Percentiles rank a stretch among this genome's conserved stretches.
These are phyloP conservation scores for Nanorana parkeri DNA, from an alignment of 2,113 vertebrate species.

Conservation along the genomic window DNA sequence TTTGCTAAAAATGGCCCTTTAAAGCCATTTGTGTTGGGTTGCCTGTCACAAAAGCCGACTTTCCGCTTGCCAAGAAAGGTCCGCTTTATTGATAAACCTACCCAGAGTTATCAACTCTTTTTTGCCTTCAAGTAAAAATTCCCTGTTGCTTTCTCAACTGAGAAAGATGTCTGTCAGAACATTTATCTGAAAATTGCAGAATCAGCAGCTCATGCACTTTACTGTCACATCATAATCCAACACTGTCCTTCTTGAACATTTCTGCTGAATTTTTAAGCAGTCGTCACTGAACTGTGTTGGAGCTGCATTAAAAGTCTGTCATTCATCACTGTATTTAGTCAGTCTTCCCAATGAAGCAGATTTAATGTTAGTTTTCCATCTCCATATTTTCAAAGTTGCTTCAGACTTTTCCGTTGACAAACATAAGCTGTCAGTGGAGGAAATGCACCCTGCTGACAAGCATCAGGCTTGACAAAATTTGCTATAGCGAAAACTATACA, in stretches of 20 bases:
- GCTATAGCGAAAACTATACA: neutral
- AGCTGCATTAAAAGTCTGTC: neutral
- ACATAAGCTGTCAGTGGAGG: too few relatives aligned
- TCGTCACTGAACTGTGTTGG: neutral
- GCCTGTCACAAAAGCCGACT: too few relatives aligned
- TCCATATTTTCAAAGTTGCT: neutral
- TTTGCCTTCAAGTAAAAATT: neutral
- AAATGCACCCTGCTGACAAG: neutral
- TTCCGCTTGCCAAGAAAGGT: too few relatives aligned
- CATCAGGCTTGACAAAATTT: neutral
- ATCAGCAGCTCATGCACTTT: neutral
- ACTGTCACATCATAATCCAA: conserved; percentile 6
- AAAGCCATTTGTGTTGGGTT: too few relatives aligned
- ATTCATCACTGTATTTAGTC: neutral
- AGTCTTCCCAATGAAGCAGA: neutral
- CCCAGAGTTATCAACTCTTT: too few relatives aligned
- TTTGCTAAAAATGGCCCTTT: too few relatives aligned
- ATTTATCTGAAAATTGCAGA: neutral
- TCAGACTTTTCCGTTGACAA: neutral
- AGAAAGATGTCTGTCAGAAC: neutral
- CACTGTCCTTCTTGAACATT: neutral
- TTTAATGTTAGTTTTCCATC: neutral
- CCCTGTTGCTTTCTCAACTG: neutral
- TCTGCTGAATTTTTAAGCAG: conserved; percentile 16
- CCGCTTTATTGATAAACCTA: too few relatives aligned